Percentiles rank a stretch among this genome's conserved stretches.
phyloP scores from a whole-genome alignment of 1,140 invertebrate species.

The Drosophila teissieri region DNA sequence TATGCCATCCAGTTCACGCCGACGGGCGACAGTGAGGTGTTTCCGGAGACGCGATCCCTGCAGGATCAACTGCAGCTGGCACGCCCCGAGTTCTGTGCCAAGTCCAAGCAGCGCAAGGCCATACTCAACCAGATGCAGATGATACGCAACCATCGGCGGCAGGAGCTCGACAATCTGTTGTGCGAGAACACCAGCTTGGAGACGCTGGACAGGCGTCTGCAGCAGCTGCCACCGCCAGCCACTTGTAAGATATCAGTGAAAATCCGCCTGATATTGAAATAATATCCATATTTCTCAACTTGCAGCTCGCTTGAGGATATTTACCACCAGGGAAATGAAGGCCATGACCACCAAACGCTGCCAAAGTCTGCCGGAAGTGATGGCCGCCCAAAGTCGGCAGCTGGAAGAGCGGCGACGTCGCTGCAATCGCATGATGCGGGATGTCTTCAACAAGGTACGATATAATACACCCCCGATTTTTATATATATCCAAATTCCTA shows the following conservation, averaged over 20 bases:
- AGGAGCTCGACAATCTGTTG: slow-evolving; percentile 68
- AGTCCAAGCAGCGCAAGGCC: slow-evolving; percentile 76
- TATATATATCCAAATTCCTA: not conserved
- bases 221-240: slow-evolving; percentile 68
- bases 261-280: not conserved
- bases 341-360: slow-evolving; percentile 74
- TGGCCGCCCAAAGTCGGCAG: slow-evolving; percentile 53
- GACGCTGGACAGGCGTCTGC: slow-evolving; percentile 57
- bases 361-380: slow-evolving; percentile 66
- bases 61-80: slow-evolving; percentile 74
- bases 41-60: slow-evolving; percentile 33
- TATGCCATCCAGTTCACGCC: slow-evolving; percentile 59
- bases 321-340: slow-evolving; percentile 77
- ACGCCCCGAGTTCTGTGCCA: slow-evolving; percentile 66
- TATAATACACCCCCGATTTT: too few relatives aligned
- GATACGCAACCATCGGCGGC: slow-evolving; percentile 61
- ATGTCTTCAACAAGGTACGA: slow-evolving; percentile 76
- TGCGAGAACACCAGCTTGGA: slow-evolving; percentile 51
- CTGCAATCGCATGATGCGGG: slow-evolving; percentile 71
- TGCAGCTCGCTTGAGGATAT: slow-evolving; percentile 65
- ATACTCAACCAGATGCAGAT: slow-evolving; percentile 79
- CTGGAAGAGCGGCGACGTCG: slow-evolving; percentile 65
- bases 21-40: slow-evolving; percentile 16
- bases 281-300: not conserved
- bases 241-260: slow-evolving; percentile 45